phyloP scores from a whole-genome alignment of 2,113 vertebrate genomes.

The Trinectes maculatus region DNA sequence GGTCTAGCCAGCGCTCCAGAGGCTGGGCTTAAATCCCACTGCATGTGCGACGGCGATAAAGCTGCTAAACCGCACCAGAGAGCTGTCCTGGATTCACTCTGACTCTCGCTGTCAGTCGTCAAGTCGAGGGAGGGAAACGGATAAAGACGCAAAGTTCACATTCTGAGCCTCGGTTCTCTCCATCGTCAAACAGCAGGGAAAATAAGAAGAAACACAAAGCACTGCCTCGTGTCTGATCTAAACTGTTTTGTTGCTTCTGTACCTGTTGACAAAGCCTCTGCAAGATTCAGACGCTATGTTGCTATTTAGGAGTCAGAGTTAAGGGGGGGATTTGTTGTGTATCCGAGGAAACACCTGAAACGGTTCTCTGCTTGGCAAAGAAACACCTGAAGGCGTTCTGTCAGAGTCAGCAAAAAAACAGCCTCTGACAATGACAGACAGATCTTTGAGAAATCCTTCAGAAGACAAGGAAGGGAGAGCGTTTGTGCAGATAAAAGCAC shows the following conservation, averaged over 20 bases:
- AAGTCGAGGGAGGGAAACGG: slow-evolving; percentile 38
- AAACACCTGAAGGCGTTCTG: neutral
- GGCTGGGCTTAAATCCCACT: slow-evolving; percentile 70
- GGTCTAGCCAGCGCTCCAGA: slow-evolving; percentile 39
- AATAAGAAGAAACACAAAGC: neutral
- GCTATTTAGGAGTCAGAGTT: neutral
- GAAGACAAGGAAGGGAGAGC: slow-evolving; percentile 8
- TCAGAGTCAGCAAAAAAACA: slow-evolving; percentile 42
- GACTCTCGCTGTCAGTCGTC: slow-evolving; percentile 39
- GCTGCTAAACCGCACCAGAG: slow-evolving; percentile 59
- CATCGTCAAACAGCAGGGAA: neutral
- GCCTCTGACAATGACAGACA: neutral
- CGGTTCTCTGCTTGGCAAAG: neutral
- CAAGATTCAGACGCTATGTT: neutral
- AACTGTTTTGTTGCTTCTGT: neutral
- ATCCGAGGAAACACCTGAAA: slow-evolving; percentile 7
- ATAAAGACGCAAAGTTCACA: slow-evolving; percentile 40
- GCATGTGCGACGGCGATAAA: slow-evolving; percentile 73
- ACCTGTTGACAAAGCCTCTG: neutral
- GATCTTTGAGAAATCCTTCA: slow-evolving; percentile 32
- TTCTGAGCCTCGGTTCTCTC: too few species aligned
- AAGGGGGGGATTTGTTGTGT: neutral
- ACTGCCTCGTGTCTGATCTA: neutral
- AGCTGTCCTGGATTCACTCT: slow-evolving; percentile 64
- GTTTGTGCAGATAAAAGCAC: slow-evolving; percentile 32